A percentile compares a stretch with the other conserved stretches of the same genome.
Evolutionary conservation across 2,888 invertebrate genomes (phyloP).

Genomic region (Xanthia icteritia): DNA sequence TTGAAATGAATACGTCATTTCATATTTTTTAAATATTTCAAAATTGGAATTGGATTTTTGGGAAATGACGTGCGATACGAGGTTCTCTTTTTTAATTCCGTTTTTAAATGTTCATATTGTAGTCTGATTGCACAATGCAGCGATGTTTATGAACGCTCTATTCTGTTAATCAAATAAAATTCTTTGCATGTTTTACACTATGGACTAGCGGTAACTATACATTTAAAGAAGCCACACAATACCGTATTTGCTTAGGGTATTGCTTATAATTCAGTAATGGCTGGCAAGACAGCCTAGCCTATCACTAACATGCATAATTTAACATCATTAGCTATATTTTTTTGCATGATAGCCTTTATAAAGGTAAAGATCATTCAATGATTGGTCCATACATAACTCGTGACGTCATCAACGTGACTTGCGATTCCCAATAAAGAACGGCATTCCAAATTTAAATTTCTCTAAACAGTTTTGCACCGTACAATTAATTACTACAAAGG

Average conservation of each 20-base stretch:
- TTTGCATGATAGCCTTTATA: conserved; percentile 41
- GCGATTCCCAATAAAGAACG: conserved; percentile 53
- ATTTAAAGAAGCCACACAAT: conserved; percentile 35
- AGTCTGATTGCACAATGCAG: conserved; percentile 33
- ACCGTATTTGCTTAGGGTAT: conserved; percentile 15
- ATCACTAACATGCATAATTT: conserved; percentile 41
- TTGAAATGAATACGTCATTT: conserved; percentile 64
- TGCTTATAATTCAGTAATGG: conserved; percentile 32
- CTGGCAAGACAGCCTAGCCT: conserved; percentile 18
- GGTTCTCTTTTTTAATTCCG: conserved; percentile 37
- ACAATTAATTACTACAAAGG: conserved; percentile 82
- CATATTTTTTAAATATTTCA: conserved; percentile 55
- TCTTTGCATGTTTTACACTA: conserved; percentile 9
- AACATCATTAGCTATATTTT: conserved; percentile 38
- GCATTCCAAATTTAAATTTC: conserved; percentile 62
- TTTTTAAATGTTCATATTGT: conserved; percentile 44
- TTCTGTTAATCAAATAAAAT: conserved; percentile 29
- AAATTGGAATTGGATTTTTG: conserved; percentile 58
- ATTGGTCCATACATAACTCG: conserved; percentile 53
- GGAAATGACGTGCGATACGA: conserved; percentile 50
- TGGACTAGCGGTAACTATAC: not conserved
- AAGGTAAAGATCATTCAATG: conserved; percentile 52
- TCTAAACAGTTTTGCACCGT: conserved; percentile 73
- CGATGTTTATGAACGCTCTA: conserved; percentile 32
- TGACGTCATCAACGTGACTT: conserved; percentile 63